A percentile compares a stretch with the other conserved stretches of the same genome.
These are phyloP conservation scores for Apoda limacodes DNA, from an alignment of 2,888 invertebrate genomes.

Conservation along the genomic window DNA sequence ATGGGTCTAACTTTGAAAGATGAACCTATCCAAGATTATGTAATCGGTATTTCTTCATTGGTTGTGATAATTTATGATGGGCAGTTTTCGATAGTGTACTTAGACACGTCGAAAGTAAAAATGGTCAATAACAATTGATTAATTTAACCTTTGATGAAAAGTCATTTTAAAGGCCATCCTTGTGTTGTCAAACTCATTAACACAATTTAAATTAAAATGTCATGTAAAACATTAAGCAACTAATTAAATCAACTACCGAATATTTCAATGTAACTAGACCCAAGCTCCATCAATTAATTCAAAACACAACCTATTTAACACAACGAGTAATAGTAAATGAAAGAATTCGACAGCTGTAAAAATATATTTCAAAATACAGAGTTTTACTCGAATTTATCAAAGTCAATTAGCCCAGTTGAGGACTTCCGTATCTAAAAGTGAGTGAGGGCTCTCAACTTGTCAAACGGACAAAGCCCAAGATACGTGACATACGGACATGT, in stretches of 20 bases:
- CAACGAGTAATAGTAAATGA: too few relatives aligned
- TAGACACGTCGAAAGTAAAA: too few relatives aligned
- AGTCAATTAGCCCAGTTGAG: slow-evolving; percentile 43
- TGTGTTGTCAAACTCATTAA: too few relatives aligned
- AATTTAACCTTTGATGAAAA: too few relatives aligned
- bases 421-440: slow-evolving; percentile 48
- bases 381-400: slow-evolving; percentile 41
- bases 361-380: too few relatives aligned
- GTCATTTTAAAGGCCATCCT: too few relatives aligned
- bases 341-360: too few relatives aligned
- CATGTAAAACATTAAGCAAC: neutral
- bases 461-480: slow-evolving; percentile 32
- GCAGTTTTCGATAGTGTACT: too few relatives aligned
- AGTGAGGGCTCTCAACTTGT: slow-evolving; percentile 27
- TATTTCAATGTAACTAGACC: slow-evolving; percentile 3
- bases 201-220: slow-evolving; percentile 1
- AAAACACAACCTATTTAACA: too few relatives aligned
- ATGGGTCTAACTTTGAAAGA: slow-evolving; percentile 39
- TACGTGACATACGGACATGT: slow-evolving; percentile 23
- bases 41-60: too few relatives aligned
- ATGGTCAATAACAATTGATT: too few relatives aligned
- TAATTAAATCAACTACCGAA: neutral
- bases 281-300: slow-evolving; percentile 13
- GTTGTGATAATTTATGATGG: too few relatives aligned
- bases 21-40: slow-evolving; percentile 35